Percentiles rank a stretch among this genome's conserved stretches.
Conservation (phyloP, 2,888 invertebrate species). For the Ametastegia equiseti region DNA sequence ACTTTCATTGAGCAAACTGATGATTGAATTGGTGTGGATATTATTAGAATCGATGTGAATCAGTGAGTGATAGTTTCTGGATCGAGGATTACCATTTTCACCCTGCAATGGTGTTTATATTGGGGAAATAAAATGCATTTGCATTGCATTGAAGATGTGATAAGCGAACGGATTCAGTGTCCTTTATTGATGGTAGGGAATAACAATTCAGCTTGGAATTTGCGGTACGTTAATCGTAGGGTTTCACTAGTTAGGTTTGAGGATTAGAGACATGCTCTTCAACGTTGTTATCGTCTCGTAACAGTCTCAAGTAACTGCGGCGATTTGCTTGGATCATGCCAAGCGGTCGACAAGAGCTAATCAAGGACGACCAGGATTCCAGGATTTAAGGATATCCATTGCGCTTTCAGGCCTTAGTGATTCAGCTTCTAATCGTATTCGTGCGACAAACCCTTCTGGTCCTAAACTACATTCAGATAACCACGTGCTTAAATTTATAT, state of each 20-base stretch:
- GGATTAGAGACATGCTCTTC: slow-evolving; percentile 14
- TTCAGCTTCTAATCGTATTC: neutral
- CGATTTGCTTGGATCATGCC: slow-evolving; percentile 10
- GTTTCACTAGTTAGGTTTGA: neutral
- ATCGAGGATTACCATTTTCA: too few relatives aligned
- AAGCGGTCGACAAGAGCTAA: neutral
- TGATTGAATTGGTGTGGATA: too few relatives aligned
- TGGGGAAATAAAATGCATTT: too few relatives aligned
- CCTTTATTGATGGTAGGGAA: neutral
- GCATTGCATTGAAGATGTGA: neutral
- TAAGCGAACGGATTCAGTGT: neutral
- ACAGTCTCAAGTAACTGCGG: slow-evolving; percentile 22
- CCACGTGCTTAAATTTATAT: too few relatives aligned
- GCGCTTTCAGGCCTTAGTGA: neutral
- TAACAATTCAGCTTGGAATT: slow-evolving; percentile 1
- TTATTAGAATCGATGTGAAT: too few relatives aligned
- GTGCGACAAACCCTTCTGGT: too few relatives aligned
- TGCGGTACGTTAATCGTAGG: neutral
- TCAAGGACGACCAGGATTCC: neutral
- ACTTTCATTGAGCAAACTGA: too few relatives aligned
- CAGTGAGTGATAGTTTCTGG: too few relatives aligned
- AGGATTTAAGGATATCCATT: neutral
- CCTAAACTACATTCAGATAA: too few relatives aligned
- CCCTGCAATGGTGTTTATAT: too few relatives aligned
- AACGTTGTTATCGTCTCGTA: slow-evolving; percentile 39